Evolutionary conservation across 2,888 invertebrate genomes (phyloP).

Genomic region (Phengaris alcon): DNA sequence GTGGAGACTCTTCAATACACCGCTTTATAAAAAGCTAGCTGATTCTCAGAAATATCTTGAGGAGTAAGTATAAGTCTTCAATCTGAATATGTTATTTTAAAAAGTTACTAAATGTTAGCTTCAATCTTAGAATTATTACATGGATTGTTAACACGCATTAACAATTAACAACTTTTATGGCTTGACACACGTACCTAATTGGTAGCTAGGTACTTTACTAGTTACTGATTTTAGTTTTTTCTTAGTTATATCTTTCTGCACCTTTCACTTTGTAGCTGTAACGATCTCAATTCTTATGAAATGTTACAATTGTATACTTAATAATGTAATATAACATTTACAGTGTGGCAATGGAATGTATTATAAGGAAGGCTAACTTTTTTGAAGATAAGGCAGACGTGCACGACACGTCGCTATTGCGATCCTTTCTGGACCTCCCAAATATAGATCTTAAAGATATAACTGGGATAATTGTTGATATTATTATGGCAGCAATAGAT

Average conservation of each 20-base stretch:
- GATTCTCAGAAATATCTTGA: conserved; percentile 86
- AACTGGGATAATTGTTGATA: conserved; percentile 90
- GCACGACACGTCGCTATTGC: conserved; percentile 78
- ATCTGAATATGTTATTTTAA: no score
- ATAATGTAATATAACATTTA: conserved; percentile 33
- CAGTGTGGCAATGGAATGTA: conserved; percentile 83
- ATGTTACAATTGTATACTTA: no score
- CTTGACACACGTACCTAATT: no score
- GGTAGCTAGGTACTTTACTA: no score
- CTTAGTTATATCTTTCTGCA: no score
- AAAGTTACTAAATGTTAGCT: neutral
- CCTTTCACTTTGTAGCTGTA: no score
- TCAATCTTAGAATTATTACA: no score
- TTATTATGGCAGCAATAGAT: conserved; percentile 91
- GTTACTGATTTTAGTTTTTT: no score
- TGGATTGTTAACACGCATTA: no score
- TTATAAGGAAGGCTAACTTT: conserved; percentile 76
- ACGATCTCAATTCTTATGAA: no score
- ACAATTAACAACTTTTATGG: no score
- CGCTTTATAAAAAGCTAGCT: conserved; percentile 83
- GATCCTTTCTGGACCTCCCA: conserved; percentile 83
- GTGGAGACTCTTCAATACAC: conserved; percentile 86
- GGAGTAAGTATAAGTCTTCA: conserved; percentile 50
- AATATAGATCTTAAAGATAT: conserved; percentile 87
- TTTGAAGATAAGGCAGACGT: conserved; percentile 56